phyloP scores from a whole-genome alignment of 2,113 vertebrate genomes.

The Monarcha castaneiventris region DNA sequence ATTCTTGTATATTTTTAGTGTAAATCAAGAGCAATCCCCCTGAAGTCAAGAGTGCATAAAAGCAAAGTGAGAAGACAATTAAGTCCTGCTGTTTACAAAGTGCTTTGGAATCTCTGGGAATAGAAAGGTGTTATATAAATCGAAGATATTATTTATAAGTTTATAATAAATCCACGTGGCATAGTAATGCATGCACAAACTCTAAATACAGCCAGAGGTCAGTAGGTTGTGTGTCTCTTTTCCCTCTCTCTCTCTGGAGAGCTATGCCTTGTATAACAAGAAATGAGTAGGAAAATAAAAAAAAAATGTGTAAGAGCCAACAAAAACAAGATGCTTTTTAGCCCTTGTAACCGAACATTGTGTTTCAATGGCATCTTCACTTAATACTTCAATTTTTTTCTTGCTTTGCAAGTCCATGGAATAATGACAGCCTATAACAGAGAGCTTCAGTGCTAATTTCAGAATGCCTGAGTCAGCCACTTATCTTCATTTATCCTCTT shows the following conservation, averaged over 20 bases:
- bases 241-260: not conserved
- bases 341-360: not conserved
- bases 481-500: constrained; percentile 47
- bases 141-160: not conserved
- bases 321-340: not conserved
- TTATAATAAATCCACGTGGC: not conserved
- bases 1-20: not conserved
- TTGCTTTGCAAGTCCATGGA: constrained; percentile 8
- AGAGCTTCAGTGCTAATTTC: constrained; percentile 25
- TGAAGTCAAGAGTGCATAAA: not conserved
- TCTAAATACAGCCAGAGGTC: not conserved
- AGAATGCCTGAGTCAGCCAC: constrained; percentile 42
- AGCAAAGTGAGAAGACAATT: constrained; percentile 26
- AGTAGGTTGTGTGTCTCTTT: not conserved
- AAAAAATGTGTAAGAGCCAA: not conserved
- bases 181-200: not conserved
- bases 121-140: constrained; percentile 1
- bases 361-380: constrained; percentile 27
- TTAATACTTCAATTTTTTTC: constrained; percentile 17
- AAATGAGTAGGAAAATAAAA: not conserved
- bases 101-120: constrained; percentile 29
- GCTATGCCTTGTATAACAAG: not conserved
- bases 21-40: not conserved
- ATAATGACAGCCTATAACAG: not conserved
- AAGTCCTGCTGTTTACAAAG: constrained; percentile 21